Base-by-base conservation (phyloP, 2,888 invertebrate genomes). In the Selenia dentaria region DNA sequence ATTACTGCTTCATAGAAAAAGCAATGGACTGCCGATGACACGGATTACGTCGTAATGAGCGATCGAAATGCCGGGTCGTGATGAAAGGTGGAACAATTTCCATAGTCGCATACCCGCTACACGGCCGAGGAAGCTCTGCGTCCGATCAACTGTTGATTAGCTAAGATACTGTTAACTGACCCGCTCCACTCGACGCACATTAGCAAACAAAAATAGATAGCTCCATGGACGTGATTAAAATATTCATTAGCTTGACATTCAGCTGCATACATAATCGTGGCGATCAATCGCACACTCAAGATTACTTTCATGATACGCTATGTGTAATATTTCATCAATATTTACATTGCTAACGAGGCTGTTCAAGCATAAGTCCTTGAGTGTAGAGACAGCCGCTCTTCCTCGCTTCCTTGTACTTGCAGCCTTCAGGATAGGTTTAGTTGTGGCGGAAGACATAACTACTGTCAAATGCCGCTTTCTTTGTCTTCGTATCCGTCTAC, bases 291-390 rank as follows among this genome's bases (percentile, higher is more conserved):
- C 11, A 31, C 16, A 33, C n/a, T 24, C 24, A 41, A 31, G 24
- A 27, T 29, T 40, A 33, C 16, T 27, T 24, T 26, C 41, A 32
- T 34, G 26, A 25, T 29, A 22, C 25, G 27, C 12, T 25, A 34
- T 27, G 3, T 6, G 3, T 29, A 36, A 12, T 36, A 20, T 22
- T 11, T 11, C 2, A 39, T 32, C 4, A 42, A 35, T 35, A 42
- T 42, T 48, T 57, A 92, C 94, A 85, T 93, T 91, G 60, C 83
- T 70, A 26, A 92, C 84, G 31, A 93, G 83, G 41, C 92, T 76
- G 64, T 92, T 88, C 68, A 93, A 77, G 67, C 93, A 93, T 22
- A 93, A 62, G 31, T 87, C 86, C 54, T 92, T 92, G 16, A 93
- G 71, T 3, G 76, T 74, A 27, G 83, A 79, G 27, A 92, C 83